Conservation (phyloP, 2,888 invertebrate genomes). For the Panopea generosa region DNA sequence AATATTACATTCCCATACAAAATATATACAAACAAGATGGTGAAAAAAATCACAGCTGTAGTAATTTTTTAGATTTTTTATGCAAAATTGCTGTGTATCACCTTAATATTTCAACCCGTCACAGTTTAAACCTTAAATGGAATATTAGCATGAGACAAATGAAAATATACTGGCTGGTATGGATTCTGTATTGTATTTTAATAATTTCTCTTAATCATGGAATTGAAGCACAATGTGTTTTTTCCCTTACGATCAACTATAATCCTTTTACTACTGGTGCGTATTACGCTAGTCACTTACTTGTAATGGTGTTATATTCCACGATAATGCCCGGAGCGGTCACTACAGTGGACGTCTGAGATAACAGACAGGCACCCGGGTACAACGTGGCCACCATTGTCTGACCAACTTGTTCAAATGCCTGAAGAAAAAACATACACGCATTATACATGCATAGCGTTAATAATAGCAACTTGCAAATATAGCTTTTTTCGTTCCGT, state of each 20-base stretch:
- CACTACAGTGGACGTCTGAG: slow-evolving; percentile 42
- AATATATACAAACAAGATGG: not conserved
- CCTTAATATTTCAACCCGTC: not conserved
- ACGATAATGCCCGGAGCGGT: slow-evolving; percentile 46
- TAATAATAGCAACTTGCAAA: no score
- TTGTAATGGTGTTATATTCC: slow-evolving; percentile 44
- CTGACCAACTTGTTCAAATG: slow-evolving; percentile 32
- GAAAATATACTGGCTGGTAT: no score
- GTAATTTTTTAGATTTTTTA: not conserved
- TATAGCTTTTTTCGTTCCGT: no score
- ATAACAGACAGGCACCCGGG: slow-evolving; percentile 38
- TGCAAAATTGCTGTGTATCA: not conserved
- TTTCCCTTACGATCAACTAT: not conserved
- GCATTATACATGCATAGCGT: no score
- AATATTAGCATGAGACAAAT: not conserved
- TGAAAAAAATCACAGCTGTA: no score
- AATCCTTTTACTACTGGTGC: not conserved
- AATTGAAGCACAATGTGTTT: not conserved
- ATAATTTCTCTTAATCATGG: not conserved
- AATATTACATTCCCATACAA: not conserved
- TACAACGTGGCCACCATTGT: slow-evolving; percentile 46
- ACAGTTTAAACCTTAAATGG: not conserved
- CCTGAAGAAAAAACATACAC: slow-evolving; percentile 20
- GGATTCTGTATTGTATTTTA: no score
- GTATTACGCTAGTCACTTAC: slow-evolving; percentile 20